Base-by-base conservation (phyloP, 2,113 vertebrate genomes). In the Periophthalmodon schlosseri region DNA sequence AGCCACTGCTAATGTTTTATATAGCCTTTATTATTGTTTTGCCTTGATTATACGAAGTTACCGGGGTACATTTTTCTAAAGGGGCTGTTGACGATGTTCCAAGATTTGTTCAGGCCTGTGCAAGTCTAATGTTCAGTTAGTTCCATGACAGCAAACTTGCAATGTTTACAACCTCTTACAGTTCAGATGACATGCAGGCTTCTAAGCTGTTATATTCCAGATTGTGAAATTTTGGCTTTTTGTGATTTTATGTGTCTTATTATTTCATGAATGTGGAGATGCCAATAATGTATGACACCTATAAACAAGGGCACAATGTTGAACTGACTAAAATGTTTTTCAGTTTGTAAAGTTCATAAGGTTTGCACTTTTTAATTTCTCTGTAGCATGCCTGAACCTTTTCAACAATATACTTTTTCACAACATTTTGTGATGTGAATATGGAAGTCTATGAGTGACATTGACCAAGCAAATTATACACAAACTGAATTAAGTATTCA, bases 201-300 rank as follows among this genome's bases (percentile, higher is more conserved):
- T 56, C 8, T 9, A 21, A 0, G 52, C 8, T 10, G 20, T 56
- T 11, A 11, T 10, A 20, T 56, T 56, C 20, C 52, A 56, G 52
- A 21, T 65, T 44, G 63, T 65, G 13, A 44, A 11, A 21, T 44
- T 68, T 47, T 68, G 74, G 20, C 68, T 2, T 81, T 65, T 11
- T 71, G 58, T 70, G 1, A 21, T 77, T 64, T 69, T 71, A 56
- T 80, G 66, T 82, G 57, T 77, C 58, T 63, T 64, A 18, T 67
- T 63, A 14, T 15, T 33, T 71, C 57, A 56, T 74, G 66, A 68
- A 49, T 49, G 70, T 75, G 21, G 57, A 68, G 18, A 78, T 67
- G 21, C 28, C 47, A 24, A 47, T 54, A 64, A 73, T 70, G 28
- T 58, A 39, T 5, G 58, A 1, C 21, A 67, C 36, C 0, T 46